Percentiles rank a stretch among this genome's conserved stretches.
These are phyloP conservation scores for Sciurus carolinensis DNA, from an alignment of 2,797 vertebrate genomes.

Conservation along the genomic window DNA sequence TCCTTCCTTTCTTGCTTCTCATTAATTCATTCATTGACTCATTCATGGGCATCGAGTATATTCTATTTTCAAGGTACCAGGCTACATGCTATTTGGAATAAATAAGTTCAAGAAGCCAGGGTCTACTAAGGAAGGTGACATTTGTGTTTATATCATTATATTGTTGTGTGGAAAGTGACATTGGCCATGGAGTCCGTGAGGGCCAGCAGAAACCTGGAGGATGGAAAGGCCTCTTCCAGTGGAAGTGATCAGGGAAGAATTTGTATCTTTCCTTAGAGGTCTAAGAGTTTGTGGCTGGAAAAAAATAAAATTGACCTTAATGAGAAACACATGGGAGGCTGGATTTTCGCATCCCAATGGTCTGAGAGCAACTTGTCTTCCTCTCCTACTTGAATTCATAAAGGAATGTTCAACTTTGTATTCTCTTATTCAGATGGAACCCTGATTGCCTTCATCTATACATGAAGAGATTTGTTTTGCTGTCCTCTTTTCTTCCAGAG, in stretches of 20 bases:
- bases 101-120: not conserved
- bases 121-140: not conserved
- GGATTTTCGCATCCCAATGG: not conserved
- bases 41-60: not conserved
- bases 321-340: not conserved
- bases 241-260: not conserved
- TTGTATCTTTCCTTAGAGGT: slow-evolving; percentile 5
- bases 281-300: not conserved
- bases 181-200: not conserved
- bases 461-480: not conserved
- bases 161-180: not conserved
- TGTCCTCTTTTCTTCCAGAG: not conserved
- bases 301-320: not conserved
- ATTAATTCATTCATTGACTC: not conserved
- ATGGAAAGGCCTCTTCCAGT: not conserved
- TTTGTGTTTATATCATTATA: not conserved
- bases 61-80: not conserved
- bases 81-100: not conserved
- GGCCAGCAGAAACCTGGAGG: not conserved
- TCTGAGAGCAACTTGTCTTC: not conserved
- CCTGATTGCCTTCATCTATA: not conserved
- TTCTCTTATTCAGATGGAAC: not conserved
- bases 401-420: not conserved
- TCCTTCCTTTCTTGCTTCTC: not conserved
- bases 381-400: not conserved